Conservation (phyloP, 2,113 vertebrate species). For the Carassius carassius region DNA sequence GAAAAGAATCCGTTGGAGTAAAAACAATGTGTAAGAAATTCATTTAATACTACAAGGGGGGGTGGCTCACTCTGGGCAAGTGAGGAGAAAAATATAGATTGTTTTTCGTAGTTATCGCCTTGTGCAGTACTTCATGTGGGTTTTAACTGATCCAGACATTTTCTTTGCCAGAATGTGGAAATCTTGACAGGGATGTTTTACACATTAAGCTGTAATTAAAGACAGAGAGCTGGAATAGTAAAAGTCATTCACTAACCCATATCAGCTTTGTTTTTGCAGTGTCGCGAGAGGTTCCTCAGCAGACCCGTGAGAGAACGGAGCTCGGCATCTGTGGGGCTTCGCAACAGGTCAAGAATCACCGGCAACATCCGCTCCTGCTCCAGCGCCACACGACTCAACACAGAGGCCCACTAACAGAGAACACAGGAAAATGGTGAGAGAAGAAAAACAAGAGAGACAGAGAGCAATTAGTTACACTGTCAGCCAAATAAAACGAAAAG, state of each 20-base stretch:
- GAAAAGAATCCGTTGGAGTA: constrained; percentile 16
- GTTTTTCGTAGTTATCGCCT: neutral
- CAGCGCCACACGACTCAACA: constrained; percentile 85
- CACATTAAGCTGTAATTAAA: constrained; percentile 7
- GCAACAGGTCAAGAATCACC: constrained; percentile 84
- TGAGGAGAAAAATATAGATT: neutral
- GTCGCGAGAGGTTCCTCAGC: constrained; percentile 88
- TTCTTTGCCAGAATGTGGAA: constrained; percentile 19
- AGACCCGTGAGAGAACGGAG: constrained; percentile 88
- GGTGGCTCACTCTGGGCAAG: neutral
- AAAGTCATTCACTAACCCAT: constrained; percentile 80
- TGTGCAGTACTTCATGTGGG: neutral
- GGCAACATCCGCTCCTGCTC: constrained; percentile 93
- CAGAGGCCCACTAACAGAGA: constrained; percentile 84
- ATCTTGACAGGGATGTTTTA: neutral
- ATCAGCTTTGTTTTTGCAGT: constrained; percentile 85
- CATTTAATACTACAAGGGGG: neutral
- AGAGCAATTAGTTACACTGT: neutral
- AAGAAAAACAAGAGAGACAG: constrained; percentile 49
- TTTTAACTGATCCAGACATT: neutral
- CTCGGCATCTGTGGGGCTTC: constrained; percentile 82
- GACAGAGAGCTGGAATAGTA: neutral
- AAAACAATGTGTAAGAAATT: neutral
- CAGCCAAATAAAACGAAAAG: constrained; percentile 1
- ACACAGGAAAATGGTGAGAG: constrained; percentile 68